Evolutionary conservation across 2,113 vertebrate genomes (phyloP).

Genomic region (Tricholaema leucomelas): DNA sequence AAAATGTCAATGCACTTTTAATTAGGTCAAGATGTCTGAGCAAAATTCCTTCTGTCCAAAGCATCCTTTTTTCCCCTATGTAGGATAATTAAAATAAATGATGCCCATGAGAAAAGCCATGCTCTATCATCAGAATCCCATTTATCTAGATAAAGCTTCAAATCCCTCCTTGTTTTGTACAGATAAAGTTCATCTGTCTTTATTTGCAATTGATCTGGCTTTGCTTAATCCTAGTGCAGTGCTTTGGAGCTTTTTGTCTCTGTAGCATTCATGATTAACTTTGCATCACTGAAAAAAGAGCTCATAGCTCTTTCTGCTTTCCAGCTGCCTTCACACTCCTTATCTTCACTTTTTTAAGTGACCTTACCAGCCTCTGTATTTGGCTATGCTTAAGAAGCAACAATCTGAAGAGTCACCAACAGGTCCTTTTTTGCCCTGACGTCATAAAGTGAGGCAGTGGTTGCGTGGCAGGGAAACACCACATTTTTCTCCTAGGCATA

Average conservation of each 20-base stretch:
- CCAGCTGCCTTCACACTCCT: neutral
- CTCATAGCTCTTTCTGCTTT: neutral
- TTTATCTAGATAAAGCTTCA: conserved; percentile 57
- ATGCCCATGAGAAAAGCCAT: conserved; percentile 40
- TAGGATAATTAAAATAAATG: conserved; percentile 61
- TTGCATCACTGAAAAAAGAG: neutral
- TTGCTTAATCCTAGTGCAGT: neutral
- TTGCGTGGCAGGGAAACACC: neutral
- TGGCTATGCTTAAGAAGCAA: neutral
- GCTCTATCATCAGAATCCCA: conserved; percentile 34
- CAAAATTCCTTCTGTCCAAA: conserved; percentile 49
- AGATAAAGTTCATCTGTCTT: conserved; percentile 37
- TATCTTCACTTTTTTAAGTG: neutral
- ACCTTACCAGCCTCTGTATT: neutral
- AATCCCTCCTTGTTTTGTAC: conserved; percentile 6
- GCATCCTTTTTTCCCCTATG: neutral
- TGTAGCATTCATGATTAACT: neutral
- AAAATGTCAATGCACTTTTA: conserved; percentile 60
- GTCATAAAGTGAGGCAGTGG: neutral
- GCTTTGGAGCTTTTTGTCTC: neutral
- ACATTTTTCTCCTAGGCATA: neutral
- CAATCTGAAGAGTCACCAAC: neutral
- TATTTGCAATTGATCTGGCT: conserved; percentile 22
- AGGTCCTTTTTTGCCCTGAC: neutral
- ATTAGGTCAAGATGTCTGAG: conserved; percentile 59